Evolutionary conservation across 2,888 invertebrate genomes (phyloP).

Genomic region (Cephus runcator): DNA sequence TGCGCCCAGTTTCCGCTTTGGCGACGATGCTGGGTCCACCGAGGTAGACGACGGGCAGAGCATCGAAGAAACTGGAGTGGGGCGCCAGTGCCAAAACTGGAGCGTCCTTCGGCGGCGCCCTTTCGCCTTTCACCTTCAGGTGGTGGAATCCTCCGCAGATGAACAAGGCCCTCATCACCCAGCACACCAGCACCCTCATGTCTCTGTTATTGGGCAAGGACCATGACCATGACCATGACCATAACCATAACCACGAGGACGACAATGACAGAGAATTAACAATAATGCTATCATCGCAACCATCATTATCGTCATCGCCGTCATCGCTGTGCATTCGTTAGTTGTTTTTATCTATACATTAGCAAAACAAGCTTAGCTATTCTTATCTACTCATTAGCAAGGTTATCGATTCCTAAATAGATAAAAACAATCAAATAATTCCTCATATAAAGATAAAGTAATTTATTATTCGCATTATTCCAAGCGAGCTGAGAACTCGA

Average conservation of each 20-base stretch:
- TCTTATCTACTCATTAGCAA: background rate
- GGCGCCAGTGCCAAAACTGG: slow-evolving; percentile 89
- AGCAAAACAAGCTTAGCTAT: background rate
- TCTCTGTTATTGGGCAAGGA: slow-evolving; percentile 65
- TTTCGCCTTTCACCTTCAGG: slow-evolving; percentile 78
- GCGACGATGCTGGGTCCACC: slow-evolving; percentile 92
- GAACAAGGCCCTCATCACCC: slow-evolving; percentile 81
- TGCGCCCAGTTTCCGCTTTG: slow-evolving; percentile 82
- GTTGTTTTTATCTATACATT: background rate
- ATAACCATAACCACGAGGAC: background rate
- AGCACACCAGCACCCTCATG: slow-evolving; percentile 74
- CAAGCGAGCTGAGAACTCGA: background rate
- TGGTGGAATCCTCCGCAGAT: slow-evolving; percentile 85
- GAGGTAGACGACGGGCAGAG: slow-evolving; percentile 82
- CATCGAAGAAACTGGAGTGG: slow-evolving; percentile 92
- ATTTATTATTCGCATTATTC: background rate
- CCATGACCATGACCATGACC: background rate
- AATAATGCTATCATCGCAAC: background rate
- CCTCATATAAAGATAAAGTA: background rate
- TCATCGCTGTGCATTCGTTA: background rate
- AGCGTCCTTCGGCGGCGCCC: slow-evolving; percentile 75
- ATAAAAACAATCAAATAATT: background rate
- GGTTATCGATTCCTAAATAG: background rate
- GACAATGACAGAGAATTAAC: background rate
- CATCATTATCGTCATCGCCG: background rate